Percentiles rank a stretch among this genome's conserved stretches.
Evolutionary conservation across 2,797 vertebrate genomes (phyloP).

Genomic region (Acanthiza pusilla): DNA sequence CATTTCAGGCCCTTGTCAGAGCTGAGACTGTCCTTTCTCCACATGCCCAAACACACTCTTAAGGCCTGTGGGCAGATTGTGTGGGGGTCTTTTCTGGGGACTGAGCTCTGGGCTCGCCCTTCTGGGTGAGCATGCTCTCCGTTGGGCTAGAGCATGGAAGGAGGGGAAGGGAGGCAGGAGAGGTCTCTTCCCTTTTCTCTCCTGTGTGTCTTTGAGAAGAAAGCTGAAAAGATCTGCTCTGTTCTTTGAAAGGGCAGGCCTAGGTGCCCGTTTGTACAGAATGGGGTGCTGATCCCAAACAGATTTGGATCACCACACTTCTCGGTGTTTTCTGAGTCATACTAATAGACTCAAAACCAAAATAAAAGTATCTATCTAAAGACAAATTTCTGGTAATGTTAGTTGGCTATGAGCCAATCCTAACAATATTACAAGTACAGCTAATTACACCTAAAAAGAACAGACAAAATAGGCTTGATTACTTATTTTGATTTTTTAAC

Average conservation of each 20-base stretch:
- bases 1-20: neutral
- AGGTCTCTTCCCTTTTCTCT: neutral
- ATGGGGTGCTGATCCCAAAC: neutral
- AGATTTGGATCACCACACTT: neutral
- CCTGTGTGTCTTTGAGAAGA: neutral
- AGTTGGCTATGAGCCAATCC: neutral
- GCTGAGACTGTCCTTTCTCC: neutral
- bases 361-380: neutral
- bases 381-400: neutral
- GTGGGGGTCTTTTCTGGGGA: neutral
- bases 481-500: neutral
- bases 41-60: neutral
- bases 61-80: neutral
- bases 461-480: neutral
- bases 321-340: neutral
- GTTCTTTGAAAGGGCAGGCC: neutral
- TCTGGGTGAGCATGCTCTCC: accelerated
- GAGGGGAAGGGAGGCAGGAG: neutral
- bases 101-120: neutral
- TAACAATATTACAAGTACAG: neutral
- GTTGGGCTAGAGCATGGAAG: neutral
- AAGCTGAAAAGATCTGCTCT: neutral
- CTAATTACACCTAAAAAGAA: neutral
- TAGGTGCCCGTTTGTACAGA: neutral
- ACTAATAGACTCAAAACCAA: neutral